These are phyloP conservation scores for Sciaenops ocellatus DNA, from an alignment of 2,797 vertebrate genomes.

Conservation along the genomic window DNA sequence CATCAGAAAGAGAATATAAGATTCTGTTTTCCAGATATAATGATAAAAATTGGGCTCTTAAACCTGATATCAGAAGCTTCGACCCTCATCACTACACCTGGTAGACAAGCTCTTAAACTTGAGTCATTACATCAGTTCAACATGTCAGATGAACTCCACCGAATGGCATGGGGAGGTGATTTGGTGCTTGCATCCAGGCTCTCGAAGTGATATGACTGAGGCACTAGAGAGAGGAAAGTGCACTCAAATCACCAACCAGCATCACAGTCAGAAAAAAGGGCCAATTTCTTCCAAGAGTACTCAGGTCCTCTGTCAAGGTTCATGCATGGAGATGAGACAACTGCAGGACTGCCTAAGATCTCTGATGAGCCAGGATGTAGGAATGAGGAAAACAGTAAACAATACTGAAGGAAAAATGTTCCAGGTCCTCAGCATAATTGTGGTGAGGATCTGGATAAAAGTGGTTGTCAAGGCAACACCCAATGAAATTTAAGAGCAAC, in stretches of 20 bases:
- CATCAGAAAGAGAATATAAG: constrained; percentile 38
- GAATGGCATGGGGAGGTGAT: constrained; percentile 39
- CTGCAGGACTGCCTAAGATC: constrained; percentile 47
- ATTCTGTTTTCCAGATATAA: constrained; percentile 31
- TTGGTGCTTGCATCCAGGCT: constrained; percentile 38
- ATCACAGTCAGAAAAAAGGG: constrained; percentile 52
- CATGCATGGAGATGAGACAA: constrained; percentile 51
- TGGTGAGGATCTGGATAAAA: too few species aligned
- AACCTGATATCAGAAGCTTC: constrained; percentile 39
- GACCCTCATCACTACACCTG: constrained; percentile 46
- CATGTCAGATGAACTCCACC: constrained; percentile 52
- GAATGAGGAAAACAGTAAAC: constrained; percentile 53
- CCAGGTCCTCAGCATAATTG: constrained; percentile 43
- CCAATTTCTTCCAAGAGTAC: constrained; percentile 71
- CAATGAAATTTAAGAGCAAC: constrained; percentile 32
- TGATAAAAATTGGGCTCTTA: constrained; percentile 39
- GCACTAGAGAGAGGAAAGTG: constrained; percentile 61
- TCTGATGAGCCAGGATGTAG: constrained; percentile 53
- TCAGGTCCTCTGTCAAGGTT: constrained; percentile 53
- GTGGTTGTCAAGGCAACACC: constrained; percentile 61
- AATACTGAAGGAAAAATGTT: constrained; percentile 29
- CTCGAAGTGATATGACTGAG: constrained; percentile 47
- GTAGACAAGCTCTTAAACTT: constrained; percentile 58
- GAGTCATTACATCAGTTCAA: constrained; percentile 55
- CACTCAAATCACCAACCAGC: constrained; percentile 58